Base-by-base conservation (phyloP, 2,888 invertebrate species). In the Cataglyphis rosenhaueri region DNA sequence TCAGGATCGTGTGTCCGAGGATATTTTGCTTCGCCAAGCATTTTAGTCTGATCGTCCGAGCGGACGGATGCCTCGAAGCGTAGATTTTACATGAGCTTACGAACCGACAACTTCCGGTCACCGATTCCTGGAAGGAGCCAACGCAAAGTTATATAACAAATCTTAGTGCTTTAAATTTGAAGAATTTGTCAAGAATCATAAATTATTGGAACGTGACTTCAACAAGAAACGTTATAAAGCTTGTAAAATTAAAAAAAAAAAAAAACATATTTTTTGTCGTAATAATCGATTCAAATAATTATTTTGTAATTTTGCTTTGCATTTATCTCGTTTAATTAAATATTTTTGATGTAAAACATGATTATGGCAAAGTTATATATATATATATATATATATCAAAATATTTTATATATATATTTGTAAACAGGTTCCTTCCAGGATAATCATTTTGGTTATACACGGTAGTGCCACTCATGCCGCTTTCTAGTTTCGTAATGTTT, bases 31-130 rank as follows among this genome's bases (percentile, higher is more conserved):
- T 44, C 18, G n/a, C 25, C 35, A 65, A 1, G 0, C 29, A 38
- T 38, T 65, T 65, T 52, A 10, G 29, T 48, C 18, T 6, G 48
- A 64, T 35, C 25, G 6, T 52, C 25, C 12, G 52, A 65, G 38
- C 25, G 5, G 32, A 32, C 15, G n/a, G 9, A 41, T 25, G 25
- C 52, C 65, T 21, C 25, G 29, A 25, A 12, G n/a, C 64, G 15
- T 25, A 38, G 66, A 21, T 41, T 75, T 55, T 76, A 29, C n/a
- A 55, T 29, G 25, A 41, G 41, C 21, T 38, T 55, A 55, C 25
- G n/a, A 66, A 29, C 4, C 29, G 12, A 38, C 5, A n/a, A 74
- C 15, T 44, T 38, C 10, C 12, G 41, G 38, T 61, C 29, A 61
- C n/a, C 15, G 32, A 59, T 5, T n/a, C 41, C n/a, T 75, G 4